Conservation (phyloP, 2,113 vertebrate genomes). For the Megaceryle torquata region DNA sequence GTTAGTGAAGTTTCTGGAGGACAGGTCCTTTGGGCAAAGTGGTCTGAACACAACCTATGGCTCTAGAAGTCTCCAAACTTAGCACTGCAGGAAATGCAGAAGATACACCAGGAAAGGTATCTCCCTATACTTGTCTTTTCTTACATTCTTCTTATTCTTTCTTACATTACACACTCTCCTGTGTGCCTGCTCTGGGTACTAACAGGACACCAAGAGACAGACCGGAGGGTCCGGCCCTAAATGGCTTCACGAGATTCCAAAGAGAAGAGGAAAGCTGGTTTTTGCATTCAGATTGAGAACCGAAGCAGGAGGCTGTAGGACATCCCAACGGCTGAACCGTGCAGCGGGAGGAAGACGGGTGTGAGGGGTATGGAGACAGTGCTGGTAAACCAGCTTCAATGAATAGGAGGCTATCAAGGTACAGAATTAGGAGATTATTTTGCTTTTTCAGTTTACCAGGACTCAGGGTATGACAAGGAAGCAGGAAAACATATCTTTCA, state of each 20-base stretch:
- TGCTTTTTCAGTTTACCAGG: background rate
- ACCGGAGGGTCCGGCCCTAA: background rate
- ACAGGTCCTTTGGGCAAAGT: background rate
- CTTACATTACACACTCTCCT: background rate
- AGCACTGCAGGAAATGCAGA: background rate
- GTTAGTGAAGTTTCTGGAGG: background rate
- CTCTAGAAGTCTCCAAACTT: background rate
- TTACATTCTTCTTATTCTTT: background rate
- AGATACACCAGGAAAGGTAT: background rate
- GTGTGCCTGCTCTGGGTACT: background rate
- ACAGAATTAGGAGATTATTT: background rate
- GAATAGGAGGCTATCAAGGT: too few relatives aligned
- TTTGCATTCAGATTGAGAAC: background rate
- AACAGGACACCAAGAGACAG: background rate
- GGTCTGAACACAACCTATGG: background rate
- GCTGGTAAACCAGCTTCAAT: background rate
- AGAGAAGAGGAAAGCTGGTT: background rate
- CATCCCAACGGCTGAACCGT: background rate
- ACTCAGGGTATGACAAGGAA: background rate
- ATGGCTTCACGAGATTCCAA: background rate
- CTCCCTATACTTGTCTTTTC: background rate
- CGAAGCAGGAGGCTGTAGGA: background rate
- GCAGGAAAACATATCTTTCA: background rate
- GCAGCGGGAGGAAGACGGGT: background rate
- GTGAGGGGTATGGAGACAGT: background rate